Evolutionary conservation across 2,113 vertebrate genomes (phyloP).

Genomic region (Takifugu bimaculatus): DNA sequence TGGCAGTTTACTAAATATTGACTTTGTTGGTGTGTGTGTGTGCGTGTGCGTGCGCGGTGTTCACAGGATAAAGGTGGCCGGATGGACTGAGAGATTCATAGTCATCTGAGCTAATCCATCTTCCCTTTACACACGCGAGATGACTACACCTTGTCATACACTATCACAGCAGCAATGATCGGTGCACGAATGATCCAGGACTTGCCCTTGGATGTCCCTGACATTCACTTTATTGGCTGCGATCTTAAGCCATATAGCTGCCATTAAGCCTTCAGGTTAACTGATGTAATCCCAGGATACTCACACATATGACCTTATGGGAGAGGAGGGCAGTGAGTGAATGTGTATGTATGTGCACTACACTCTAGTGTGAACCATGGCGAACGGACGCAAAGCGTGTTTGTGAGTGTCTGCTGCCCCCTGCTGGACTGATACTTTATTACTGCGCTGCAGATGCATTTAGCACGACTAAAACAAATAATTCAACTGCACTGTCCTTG

Average conservation of each 20-base stretch:
- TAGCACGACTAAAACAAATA: neutral
- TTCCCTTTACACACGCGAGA: constrained; percentile 28
- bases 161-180: constrained; percentile 24
- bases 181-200: constrained; percentile 21
- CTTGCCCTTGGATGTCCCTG: constrained; percentile 41
- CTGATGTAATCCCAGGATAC: constrained; percentile 21
- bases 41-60: neutral
- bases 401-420: constrained; percentile 37
- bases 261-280: constrained; percentile 47
- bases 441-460: too few relatives aligned
- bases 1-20: constrained; percentile 30
- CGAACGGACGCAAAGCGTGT: constrained; percentile 9
- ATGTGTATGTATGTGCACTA: constrained; percentile 13
- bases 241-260: constrained; percentile 22
- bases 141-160: constrained; percentile 23
- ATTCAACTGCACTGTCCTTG: neutral
- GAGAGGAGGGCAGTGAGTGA: constrained; percentile 21
- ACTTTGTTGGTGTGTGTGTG: constrained; percentile 4
- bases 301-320: constrained; percentile 28
- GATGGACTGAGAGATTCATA: constrained; percentile 30
- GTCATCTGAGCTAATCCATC: constrained; percentile 35
- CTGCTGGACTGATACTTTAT: constrained; percentile 38
- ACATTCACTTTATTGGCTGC: constrained; percentile 47
- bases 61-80: constrained; percentile 5
- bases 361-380: constrained; percentile 13